phyloP scores from a whole-genome alignment of 2,113 vertebrate genomes.

The Litocranius walleri region DNA sequence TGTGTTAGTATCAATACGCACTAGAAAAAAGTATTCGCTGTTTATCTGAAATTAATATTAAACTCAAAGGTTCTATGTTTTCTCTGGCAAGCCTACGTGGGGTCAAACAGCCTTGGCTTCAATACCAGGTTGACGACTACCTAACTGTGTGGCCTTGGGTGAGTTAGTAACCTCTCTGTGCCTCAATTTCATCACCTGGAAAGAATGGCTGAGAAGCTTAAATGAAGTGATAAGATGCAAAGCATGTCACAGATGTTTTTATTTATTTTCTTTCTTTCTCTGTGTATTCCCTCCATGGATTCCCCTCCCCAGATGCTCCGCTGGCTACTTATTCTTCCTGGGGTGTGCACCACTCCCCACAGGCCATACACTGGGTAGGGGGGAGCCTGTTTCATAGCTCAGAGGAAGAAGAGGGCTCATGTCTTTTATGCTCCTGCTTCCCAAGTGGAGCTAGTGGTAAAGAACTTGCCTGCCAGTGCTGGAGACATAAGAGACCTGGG shows the following conservation, averaged over 20 bases:
- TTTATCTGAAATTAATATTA: constrained; percentile 35
- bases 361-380: background rate
- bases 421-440: background rate
- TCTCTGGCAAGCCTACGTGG: background rate
- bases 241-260: background rate
- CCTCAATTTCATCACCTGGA: background rate
- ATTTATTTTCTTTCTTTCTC: background rate
- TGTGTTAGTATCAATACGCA: background rate
- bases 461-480: background rate
- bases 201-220: background rate
- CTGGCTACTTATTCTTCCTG: background rate
- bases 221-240: background rate
- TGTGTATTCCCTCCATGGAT: background rate
- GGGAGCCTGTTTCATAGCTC: background rate
- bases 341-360: background rate
- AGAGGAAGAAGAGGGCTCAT: background rate
- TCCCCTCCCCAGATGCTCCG: background rate
- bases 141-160: background rate
- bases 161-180: background rate
- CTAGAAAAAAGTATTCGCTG: background rate
- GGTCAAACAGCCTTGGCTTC: background rate
- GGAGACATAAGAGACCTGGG: background rate
- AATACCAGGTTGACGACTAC: background rate
- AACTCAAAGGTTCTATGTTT: background rate
- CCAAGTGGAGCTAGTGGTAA: background rate